Conservation (phyloP, 2,113 vertebrate species). For the Myotis lucifugus region DNA sequence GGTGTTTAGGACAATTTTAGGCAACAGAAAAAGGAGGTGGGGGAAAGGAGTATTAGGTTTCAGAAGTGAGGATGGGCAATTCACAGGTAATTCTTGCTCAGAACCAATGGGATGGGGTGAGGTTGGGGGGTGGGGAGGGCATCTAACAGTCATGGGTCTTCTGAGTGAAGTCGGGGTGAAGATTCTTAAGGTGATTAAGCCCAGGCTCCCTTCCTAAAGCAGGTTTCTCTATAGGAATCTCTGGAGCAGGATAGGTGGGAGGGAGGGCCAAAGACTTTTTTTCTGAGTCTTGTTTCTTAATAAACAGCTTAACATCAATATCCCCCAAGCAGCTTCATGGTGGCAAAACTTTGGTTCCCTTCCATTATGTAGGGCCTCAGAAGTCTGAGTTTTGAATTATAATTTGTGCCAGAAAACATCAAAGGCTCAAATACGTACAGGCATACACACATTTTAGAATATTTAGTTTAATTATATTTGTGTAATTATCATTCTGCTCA, state of each 20-base stretch:
- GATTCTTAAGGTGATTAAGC: background rate
- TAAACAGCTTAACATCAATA: background rate
- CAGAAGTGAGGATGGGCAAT: background rate
- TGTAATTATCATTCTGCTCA: slow-evolving; percentile 55
- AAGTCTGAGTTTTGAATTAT: background rate
- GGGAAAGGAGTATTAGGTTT: background rate
- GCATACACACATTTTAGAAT: background rate
- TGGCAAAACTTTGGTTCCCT: background rate
- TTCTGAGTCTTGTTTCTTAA: background rate
- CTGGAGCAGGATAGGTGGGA: background rate
- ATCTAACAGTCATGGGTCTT: background rate
- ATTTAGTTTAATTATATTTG: slow-evolving; percentile 25
- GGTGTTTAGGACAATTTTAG: background rate
- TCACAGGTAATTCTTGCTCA: background rate
- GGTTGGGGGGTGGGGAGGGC: too few species aligned
- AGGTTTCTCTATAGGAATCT: background rate
- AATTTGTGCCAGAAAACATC: background rate
- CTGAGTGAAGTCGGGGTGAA: background rate
- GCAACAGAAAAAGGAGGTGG: background rate
- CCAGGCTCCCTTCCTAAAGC: background rate
- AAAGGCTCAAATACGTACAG: background rate
- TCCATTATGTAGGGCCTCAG: background rate
- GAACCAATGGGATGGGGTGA: background rate
- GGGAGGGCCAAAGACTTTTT: background rate
- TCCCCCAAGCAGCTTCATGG: background rate